Conservation (phyloP, 1,140 invertebrate species). For the Hycleus phaleratus region DNA sequence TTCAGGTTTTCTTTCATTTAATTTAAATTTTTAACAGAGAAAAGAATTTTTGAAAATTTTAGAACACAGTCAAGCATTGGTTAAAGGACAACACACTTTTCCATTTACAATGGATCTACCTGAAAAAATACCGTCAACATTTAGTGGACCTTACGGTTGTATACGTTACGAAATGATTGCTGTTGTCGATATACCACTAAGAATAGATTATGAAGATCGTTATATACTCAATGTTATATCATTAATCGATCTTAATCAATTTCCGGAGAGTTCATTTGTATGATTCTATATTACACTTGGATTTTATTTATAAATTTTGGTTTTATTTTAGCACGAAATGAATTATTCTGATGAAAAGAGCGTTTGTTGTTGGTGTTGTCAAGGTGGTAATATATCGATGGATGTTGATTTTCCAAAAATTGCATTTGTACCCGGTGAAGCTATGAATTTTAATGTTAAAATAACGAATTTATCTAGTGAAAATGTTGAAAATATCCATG, state of each 20-base stretch:
- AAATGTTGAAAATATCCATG: conserved; percentile 7
- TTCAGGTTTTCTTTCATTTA: background rate
- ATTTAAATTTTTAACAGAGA: background rate
- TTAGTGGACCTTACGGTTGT: conserved; percentile 19
- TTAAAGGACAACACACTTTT: conserved; percentile 24
- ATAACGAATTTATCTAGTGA: conserved; percentile 14
- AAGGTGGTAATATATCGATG: conserved; percentile 6
- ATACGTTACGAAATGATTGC: conserved; percentile 23
- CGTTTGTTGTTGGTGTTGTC: conserved; percentile 17
- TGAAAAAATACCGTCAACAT: conserved; percentile 22
- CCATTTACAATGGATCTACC: conserved; percentile 23
- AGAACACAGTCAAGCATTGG: conserved; percentile 5
- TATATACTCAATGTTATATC: conserved; percentile 20
- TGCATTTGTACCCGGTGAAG: conserved; percentile 15
- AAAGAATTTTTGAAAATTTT: conserved; percentile 17
- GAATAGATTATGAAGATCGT: conserved; percentile 26
- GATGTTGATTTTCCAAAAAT: conserved; percentile 16
- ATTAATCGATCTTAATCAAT: conserved; percentile 23
- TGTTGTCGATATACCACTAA: conserved; percentile 27
- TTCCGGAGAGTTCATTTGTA: conserved; percentile 14
- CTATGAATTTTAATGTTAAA: conserved; percentile 3
- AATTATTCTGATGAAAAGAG: conserved; percentile 14
- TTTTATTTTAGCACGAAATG: background rate
- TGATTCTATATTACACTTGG: background rate
- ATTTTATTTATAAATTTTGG: background rate